These are phyloP conservation scores for Lepidochrysops patricia DNA, from an alignment of 2,888 invertebrate species.

Conservation along the genomic window DNA sequence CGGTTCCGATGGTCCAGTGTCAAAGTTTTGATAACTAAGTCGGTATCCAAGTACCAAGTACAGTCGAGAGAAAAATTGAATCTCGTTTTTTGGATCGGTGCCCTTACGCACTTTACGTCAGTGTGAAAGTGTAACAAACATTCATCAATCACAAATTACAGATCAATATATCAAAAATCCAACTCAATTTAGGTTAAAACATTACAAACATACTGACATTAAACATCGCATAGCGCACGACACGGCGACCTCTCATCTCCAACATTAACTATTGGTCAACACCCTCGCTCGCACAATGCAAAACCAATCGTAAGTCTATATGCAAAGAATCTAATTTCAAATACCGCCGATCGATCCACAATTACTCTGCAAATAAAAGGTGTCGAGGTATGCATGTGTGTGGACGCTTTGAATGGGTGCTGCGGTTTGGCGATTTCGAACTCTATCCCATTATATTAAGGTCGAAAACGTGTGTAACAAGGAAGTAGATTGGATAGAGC, in stretches of 20 bases:
- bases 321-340: conserved; percentile 27
- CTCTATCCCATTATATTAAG: conserved; percentile 32
- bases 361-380: conserved; percentile 38
- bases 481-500: conserved; percentile 69
- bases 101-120: not conserved
- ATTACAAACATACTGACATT: conserved; percentile 58
- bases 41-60: too few relatives aligned
- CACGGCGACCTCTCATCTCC: conserved; percentile 62
- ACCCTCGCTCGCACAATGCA: conserved; percentile 40
- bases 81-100: too few relatives aligned
- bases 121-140: not conserved
- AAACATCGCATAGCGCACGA: conserved; percentile 40
- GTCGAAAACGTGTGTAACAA: conserved; percentile 42
- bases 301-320: conserved; percentile 32
- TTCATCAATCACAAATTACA: conserved; percentile 17
- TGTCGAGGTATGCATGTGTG: conserved; percentile 53
- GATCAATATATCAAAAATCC: conserved; percentile 19
- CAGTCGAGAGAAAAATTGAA: too few relatives aligned
- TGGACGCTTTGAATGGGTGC: conserved; percentile 57
- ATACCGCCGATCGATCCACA: conserved; percentile 27
- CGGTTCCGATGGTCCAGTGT: too few relatives aligned
- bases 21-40: too few relatives aligned
- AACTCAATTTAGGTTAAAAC: conserved; percentile 22
- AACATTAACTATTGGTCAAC: conserved; percentile 65
- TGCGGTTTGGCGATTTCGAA: conserved; percentile 33